Conservation (phyloP, 2,888 invertebrate species). For the Heliconius erato region DNA sequence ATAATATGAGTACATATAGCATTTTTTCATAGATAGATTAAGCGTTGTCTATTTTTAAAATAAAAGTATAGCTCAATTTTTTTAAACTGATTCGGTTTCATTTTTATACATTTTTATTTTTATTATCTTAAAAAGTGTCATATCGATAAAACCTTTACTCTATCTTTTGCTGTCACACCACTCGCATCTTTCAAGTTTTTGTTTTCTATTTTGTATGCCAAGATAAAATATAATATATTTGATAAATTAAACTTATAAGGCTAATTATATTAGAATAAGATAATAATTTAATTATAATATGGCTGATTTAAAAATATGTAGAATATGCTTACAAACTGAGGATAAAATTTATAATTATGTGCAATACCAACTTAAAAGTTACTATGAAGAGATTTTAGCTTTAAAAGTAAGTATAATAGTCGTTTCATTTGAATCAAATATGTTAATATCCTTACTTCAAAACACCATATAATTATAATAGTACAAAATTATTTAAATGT, state of each 20-base stretch:
- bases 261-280: neutral
- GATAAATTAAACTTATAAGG: neutral
- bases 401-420: constrained; percentile 61
- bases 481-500: neutral
- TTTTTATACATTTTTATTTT: neutral
- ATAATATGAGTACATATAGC: neutral
- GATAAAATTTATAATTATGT: constrained; percentile 66
- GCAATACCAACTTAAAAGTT: constrained; percentile 65
- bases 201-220: constrained; percentile 3
- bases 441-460: neutral
- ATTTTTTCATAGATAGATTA: neutral
- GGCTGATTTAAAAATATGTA: constrained; percentile 66
- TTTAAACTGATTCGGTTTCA: too few relatives aligned
- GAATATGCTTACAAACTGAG: constrained; percentile 70
- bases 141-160: neutral
- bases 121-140: neutral
- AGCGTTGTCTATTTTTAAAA: neutral
- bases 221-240: neutral
- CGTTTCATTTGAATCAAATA: neutral
- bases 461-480: neutral
- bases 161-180: neutral
- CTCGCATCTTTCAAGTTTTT: constrained; percentile 14
- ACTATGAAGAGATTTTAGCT: constrained; percentile 73
- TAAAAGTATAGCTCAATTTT: neutral
- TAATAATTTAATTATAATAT: constrained; percentile 31